These are phyloP conservation scores for Neodiprion lecontei DNA, from an alignment of 1,140 invertebrate species.

Conservation along the genomic window DNA sequence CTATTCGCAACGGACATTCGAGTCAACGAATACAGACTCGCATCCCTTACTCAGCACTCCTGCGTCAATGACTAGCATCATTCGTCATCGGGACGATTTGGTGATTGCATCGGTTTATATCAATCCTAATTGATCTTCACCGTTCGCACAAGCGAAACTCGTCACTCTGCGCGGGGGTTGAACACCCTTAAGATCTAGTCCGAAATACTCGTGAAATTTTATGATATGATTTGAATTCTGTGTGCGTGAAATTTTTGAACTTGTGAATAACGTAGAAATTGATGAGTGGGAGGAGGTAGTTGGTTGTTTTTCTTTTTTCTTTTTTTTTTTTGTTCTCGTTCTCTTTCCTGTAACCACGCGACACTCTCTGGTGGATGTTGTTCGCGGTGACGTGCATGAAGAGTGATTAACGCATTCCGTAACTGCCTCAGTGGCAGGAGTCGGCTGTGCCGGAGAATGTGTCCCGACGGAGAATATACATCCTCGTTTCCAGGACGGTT, in stretches of 20 bases:
- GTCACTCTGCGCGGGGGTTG: too few species aligned
- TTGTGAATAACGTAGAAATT: neutral
- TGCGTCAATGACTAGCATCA: constrained; percentile 12
- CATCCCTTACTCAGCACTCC: constrained; percentile 19
- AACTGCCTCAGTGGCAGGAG: neutral
- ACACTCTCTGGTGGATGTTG: neutral
- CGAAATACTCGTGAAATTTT: too few species aligned
- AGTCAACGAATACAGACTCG: constrained; percentile 24
- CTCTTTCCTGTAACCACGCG: too few species aligned
- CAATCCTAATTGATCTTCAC: too few species aligned
- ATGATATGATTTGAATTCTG: too few species aligned
- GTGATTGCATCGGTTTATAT: too few species aligned
- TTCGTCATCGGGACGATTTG: too few species aligned
- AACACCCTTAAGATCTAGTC: too few species aligned
- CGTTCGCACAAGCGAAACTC: too few species aligned
- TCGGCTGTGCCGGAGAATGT: neutral
- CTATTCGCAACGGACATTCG: constrained; percentile 28
- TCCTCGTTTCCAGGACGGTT: neutral
- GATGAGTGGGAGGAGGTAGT: neutral
- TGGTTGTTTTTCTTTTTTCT: neutral
- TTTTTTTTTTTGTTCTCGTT: too few species aligned
- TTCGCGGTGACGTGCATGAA: neutral
- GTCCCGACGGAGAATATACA: neutral
- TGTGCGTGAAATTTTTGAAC: too few species aligned
- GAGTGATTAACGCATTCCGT: neutral